Base-by-base conservation (phyloP, 2,888 invertebrate genomes). In the Orgyia antiqua region DNA sequence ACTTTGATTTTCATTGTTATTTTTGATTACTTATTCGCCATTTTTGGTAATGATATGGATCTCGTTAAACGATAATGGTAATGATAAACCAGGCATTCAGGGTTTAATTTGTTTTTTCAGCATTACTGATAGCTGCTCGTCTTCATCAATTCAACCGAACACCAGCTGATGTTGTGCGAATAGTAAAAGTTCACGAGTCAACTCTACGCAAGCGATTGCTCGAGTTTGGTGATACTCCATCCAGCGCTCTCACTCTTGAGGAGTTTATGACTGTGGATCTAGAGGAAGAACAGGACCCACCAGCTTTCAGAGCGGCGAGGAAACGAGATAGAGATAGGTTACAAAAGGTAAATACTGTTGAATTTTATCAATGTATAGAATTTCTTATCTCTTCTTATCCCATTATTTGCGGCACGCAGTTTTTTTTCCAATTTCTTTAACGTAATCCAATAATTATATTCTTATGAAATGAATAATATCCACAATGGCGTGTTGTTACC, bases 211-310 rank as follows among this genome's bases (percentile, higher is more conserved):
- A 97, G 87, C 90, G 95, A 36, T 87, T 99, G 20, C 89, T 94
- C 13, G 99, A 99, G 82, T 99, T 99, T 72, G 96, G 97, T 0
- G 96, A 97, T 53, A 99, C 99, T 0, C 97, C 99, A 0, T 97
- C 98, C 7, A 96, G 98, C 61, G 92, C 94, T 5, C 83, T 99
- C 30, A 98, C 99, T 0, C 86, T 98, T 13, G 98, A 99, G 52
- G 98, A 99, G 83, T 99, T 99, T 68, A 94, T 97, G 92, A 94
- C 93, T 0, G 95, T 99, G 0, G 98, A 99, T 68, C 82, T 99
- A 49, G 98, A 98, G 67, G 96, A 97, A 52, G 97, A 97, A 61
- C 96, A 96, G 70, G 98, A 98, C 24, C 97, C 98, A 5, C 98
- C 98, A 0, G 94, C 96, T 1, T 99, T 97, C 67, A 96, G 95